Base-by-base conservation (phyloP, 92 coral and sea anemone species). In the Virgularia gustaviana region DNA sequence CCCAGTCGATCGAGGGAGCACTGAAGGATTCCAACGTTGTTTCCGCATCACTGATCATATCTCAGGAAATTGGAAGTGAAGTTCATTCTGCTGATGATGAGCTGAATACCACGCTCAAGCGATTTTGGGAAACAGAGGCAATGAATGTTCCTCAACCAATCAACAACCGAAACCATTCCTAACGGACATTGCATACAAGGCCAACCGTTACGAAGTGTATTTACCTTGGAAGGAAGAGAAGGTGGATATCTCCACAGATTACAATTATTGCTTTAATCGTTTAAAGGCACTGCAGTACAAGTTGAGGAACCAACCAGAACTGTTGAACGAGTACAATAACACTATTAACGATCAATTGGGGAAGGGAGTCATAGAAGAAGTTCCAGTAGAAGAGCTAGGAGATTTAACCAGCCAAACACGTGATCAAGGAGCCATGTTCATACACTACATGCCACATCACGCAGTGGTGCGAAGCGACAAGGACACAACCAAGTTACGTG, bases 51-150 rank as follows among this genome's bases (percentile, higher is more conserved):
- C 70, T 72, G 39, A 61, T 72, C 45, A 70, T 70, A 30, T 34
- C 82, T 0, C 42, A 76, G 19, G 74, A 38, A 11, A 58, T 56
- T 23, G 49, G 52, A 20, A 29, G 66, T 8, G n/a, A 38, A 49
- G 57, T 25, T 34, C 51, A 53, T 49, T 16, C 23, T 63, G 47
- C 67, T 30, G 71, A 47, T 23, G 79, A 79, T 10, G 51, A 52
- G 13, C 77, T 79, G 15, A 39, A 59, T 12, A 64, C 57, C 36
- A 58, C 63, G 43, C 75, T 71, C 27, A 82, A 77, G 53, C 71
- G 63, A 43, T 77, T 77, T 73, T 82, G 86, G 86, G 86, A 68
- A 51, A 82, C 86, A 1, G 86, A 82, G 24, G 58, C 84, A 11
- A 83, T 73, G 27, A 75, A 75, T 3, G 74, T 80, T 11, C n/a